Evolutionary conservation across 2,113 vertebrate species (phyloP).

Genomic region (human): DNA sequence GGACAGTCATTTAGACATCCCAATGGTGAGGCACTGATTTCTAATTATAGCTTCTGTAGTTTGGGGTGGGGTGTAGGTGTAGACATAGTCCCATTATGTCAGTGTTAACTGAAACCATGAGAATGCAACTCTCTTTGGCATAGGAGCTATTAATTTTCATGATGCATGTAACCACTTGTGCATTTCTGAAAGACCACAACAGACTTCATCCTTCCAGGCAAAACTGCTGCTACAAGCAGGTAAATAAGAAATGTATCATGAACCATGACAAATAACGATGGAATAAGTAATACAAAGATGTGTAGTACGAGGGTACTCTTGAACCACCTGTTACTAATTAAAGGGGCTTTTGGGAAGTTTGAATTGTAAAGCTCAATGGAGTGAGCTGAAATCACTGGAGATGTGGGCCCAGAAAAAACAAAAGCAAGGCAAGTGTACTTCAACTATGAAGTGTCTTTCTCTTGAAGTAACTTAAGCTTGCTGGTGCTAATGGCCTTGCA

Average conservation of each 20-base stretch:
- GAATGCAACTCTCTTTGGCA: conserved; percentile 57
- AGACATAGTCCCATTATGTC: conserved; percentile 46
- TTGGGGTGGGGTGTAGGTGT: conserved; percentile 15
- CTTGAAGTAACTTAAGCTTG: conserved; percentile 69
- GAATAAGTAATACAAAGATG: conserved; percentile 51
- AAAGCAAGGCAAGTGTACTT: conserved; percentile 41
- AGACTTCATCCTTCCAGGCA: conserved; percentile 64
- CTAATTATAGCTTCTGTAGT: conserved; percentile 56
- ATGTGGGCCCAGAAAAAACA: neutral
- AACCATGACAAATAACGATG: neutral
- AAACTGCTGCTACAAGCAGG: conserved; percentile 64
- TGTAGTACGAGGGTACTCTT: conserved; percentile 2
- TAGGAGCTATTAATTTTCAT: conserved; percentile 72
- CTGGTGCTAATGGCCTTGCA: conserved; percentile 56
- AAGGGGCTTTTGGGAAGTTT: conserved; percentile 54
- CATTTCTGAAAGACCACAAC: conserved; percentile 55
- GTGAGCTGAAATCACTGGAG: conserved; percentile 11
- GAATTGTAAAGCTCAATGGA: conserved; percentile 63
- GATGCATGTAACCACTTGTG: conserved; percentile 64
- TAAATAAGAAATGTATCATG: conserved; percentile 65
- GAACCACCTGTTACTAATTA: conserved; percentile 72
- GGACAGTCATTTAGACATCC: conserved; percentile 2
- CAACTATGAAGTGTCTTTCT: conserved; percentile 72
- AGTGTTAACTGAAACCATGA: conserved; percentile 73
- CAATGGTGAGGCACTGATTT: neutral